These are phyloP conservation scores for Xylota segnis DNA, from an alignment of 2,888 invertebrate species.

Conservation along the genomic window DNA sequence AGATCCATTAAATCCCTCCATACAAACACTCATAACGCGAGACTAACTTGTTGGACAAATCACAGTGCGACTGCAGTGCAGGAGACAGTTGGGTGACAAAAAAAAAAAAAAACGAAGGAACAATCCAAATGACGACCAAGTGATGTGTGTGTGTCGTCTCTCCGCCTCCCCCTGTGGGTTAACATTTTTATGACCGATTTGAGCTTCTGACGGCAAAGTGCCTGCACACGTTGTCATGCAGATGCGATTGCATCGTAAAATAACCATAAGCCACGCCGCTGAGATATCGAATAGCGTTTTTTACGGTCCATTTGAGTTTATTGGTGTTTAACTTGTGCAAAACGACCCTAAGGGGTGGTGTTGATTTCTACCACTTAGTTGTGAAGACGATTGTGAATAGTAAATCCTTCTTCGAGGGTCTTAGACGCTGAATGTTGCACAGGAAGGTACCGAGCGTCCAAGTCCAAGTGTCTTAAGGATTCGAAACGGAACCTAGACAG, in stretches of 20 bases:
- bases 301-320: constrained; percentile 65
- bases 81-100: constrained; percentile 37
- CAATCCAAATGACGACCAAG: constrained; percentile 27
- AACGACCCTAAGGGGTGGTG: background rate
- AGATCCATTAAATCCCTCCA: constrained; percentile 38
- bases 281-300: constrained; percentile 47
- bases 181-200: constrained; percentile 68
- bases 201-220: constrained; percentile 59
- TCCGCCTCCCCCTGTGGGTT: constrained; percentile 20
- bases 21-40: background rate
- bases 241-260: constrained; percentile 70
- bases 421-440: too few relatives aligned
- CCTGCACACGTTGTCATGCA: constrained; percentile 65
- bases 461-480: too few relatives aligned
- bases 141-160: too few relatives aligned
- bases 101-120: background rate
- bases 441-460: too few relatives aligned
- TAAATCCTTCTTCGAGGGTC: too few relatives aligned
- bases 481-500: too few relatives aligned
- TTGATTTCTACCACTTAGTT: background rate
- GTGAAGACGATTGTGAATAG: background rate
- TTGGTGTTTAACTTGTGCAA: constrained; percentile 53
- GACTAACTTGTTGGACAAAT: constrained; percentile 37
- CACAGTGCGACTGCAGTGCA: constrained; percentile 34
- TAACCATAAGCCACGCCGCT: constrained; percentile 38